Evolutionary conservation across 2,888 invertebrate species (phyloP), one percentile per base, ranked within the genome.

Genomic region (Diaphora mendica): DNA sequence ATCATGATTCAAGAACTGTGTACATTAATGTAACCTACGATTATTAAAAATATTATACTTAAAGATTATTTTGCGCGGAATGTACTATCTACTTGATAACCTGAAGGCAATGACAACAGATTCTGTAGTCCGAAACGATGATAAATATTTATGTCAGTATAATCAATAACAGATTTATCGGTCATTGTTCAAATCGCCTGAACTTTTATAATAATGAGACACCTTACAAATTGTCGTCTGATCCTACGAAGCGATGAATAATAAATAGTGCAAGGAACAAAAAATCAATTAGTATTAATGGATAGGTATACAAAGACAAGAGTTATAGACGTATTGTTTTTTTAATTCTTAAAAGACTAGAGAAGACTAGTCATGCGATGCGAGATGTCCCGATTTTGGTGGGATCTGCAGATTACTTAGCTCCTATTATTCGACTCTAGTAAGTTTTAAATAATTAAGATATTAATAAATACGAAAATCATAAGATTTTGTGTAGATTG

Each of bases 151-250:
- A 62, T 62, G 44, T 48, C 44, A 67, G 8, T 44, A 20, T 23
- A 39, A 67, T 20, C 17, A 48, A 67, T 30, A 67, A 48, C 48
- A 23, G 67, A 48, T 67, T 62, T 48, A 48, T 67, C 67, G 67
- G 67, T 67, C 48, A 67, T 67, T 44, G 44, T 26, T 48, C 13
- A 30, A 33, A 33, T 23, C 26, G 4, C 30, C 51, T 51, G 2
- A n/a, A 55, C n/a, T n/a, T 23, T 44, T n/a, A 1, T 9, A 23
- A 9, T 55, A 55, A 55, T 55, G 51, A 55, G 23, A 51, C 23
- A 23, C 51, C 8, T 48, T 20, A 17, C 51, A 51, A 51, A 51
- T 51, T 20, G 23, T 51, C 23, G 23, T 23, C 23, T 55, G 51
- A 55, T 55, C n/a, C 23, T 23, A 20, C n/a, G 51, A 55, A 51